Evolutionary conservation across 1,140 invertebrate species (phyloP), one percentile per base, ranked within the genome.

Genomic region (Euwallacea fornicatus): DNA sequence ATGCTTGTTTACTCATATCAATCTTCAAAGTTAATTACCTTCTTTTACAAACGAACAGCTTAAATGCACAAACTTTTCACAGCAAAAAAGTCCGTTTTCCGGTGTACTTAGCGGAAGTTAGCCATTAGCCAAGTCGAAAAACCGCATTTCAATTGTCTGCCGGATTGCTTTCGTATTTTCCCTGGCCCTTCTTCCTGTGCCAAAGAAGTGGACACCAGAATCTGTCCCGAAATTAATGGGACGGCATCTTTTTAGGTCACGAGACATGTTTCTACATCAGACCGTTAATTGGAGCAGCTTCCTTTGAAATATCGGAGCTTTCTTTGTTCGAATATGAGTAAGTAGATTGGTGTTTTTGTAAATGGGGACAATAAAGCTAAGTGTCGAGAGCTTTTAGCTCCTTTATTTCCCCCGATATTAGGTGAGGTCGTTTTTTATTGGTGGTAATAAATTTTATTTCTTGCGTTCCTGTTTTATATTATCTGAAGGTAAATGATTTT

Each of bases 81-180:
- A 33, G 21, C 21, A 63, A 63, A 63, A 63, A 33, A 21, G 42
- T 11, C 61, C 61, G 47, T 63, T 63, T 63, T 47, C 61, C 61
- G 42, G 61, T 47, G 43, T 63, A 63, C 61, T 63, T 63, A 63
- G 61, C 59, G 59, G 59, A 61, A 61, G 59, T 61, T 61, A 61
- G 42, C 59, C 66, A 68, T 68, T 68, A 68, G 58, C 66, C 16
- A 67, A 60, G 58, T 50, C 56, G 56, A 68, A 68, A 68, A 68
- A 68, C 56, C 66, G 16, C 66, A 68, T 68, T 68, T 47, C 56
- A 61, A 68, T 68, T 68, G 66, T 68, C 60, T 68, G 42, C 58
- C 58, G 56, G 66, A 56, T 67, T 67, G 65, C 65, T 67, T 67
- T 67, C 65, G 53, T 55, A 59, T 67, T 67, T 67, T 65, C 63